Percentiles rank a stretch among this genome's conserved stretches.
phyloP scores from a whole-genome alignment of 2,797 vertebrate genomes.

The Neopelma chrysocephalum region DNA sequence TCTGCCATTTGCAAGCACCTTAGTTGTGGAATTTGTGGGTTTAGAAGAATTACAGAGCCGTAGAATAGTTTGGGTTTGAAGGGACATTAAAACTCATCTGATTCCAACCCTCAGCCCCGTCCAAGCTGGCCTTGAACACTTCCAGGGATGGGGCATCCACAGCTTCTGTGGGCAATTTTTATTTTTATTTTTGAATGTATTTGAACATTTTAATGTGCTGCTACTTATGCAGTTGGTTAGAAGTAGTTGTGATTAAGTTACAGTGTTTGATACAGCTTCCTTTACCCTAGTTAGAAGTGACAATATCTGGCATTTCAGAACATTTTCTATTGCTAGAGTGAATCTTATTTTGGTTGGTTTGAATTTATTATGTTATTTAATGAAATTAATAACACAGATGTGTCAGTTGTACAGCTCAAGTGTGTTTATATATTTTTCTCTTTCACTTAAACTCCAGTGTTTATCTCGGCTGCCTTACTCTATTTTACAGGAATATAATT shows the following conservation, averaged over 20 bases:
- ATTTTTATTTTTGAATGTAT: neutral
- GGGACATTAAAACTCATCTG: fast-evolving
- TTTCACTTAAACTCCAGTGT: neutral
- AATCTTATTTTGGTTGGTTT: neutral
- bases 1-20: neutral
- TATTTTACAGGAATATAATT: neutral
- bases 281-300: neutral
- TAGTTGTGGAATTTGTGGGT: neutral
- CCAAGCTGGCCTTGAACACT: fast-evolving
- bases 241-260: neutral
- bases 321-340: neutral
- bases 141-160: neutral
- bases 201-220: neutral
- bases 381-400: neutral
- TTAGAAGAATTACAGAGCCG: neutral
- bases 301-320: neutral
- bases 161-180: neutral
- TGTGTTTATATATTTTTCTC: neutral
- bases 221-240: neutral
- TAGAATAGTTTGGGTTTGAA: neutral
- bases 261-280: fast-evolving
- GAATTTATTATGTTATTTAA: neutral
- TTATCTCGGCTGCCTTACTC: neutral
- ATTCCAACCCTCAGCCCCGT: fast-evolving
- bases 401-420: neutral